Evolutionary conservation across 2,888 invertebrate species (phyloP), one percentile per base, ranked within the genome.

Genomic region (Leptinotarsa tumamoca): DNA sequence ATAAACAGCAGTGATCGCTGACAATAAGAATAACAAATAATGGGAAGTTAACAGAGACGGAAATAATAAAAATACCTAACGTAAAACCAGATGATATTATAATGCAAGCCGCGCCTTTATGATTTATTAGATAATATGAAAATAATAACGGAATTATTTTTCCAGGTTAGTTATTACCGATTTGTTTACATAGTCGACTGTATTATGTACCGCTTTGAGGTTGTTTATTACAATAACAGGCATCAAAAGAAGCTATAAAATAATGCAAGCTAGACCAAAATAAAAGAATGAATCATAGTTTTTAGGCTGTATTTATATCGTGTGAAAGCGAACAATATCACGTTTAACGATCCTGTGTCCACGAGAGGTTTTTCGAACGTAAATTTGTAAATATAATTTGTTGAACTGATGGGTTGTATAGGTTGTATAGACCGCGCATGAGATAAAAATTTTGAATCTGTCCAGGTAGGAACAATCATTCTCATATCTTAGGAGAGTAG

Each of bases 11-110:
- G 49, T 49, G 67, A 69, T 18, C 43, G 74, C 70, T 67, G 72
- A 80, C 75, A 79, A 80, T 80, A 81, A 82, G 77, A 83, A 83
- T 78, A 83, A 84, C 81, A 84, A 84, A 84, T 83, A 84, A 79
- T 80, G 77, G 78, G 81, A 77, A 81, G 83, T 81, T 84, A 84
- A 83, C 85, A 84, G 84, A 83, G 79, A 75, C 84, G 84, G 85
- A 84, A 84, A 84, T 84, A 83, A 84, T 85, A 84, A 85, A 84
- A 84, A 81, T 80, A 80, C 81, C 81, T 80, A 80, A 80, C 79
- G 80, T 78, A 82, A 84, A 84, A 80, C 84, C 83, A 84, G 84
- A 84, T 83, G 81, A 80, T 78, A 78, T 70, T 71, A 79, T 78
- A 81, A 81, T 79, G 78, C 18, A 78, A 76, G 72, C 72, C 63